phyloP scores from a whole-genome alignment of 2,113 vertebrate species.

The Xerus inauris region DNA sequence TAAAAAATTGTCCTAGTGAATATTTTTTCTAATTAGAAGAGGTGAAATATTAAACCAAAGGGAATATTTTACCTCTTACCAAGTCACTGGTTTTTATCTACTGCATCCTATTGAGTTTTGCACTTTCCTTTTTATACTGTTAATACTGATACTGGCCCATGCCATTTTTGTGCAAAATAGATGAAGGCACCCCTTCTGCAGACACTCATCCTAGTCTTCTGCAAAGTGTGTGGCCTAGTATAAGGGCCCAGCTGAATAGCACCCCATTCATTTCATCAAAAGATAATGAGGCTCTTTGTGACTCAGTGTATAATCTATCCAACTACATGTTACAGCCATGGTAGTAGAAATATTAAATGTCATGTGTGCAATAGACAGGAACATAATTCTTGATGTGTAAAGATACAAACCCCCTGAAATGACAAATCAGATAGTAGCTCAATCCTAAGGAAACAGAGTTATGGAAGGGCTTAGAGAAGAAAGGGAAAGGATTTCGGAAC shows the following conservation, averaged over 20 bases:
- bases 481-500: constrained; percentile 18
- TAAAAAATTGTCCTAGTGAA: constrained; percentile 69
- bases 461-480: constrained; percentile 32
- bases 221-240: background rate
- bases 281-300: background rate
- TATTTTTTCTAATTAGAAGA: constrained; percentile 78
- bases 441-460: background rate
- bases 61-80: constrained; percentile 67
- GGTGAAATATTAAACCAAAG: constrained; percentile 81
- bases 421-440: constrained; percentile 21
- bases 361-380: background rate
- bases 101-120: background rate
- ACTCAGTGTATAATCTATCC: rapidly evolving
- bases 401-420: background rate
- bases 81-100: constrained; percentile 39
- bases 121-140: background rate
- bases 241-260: too few relatives aligned
- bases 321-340: background rate
- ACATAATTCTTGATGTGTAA: background rate
- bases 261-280: background rate
- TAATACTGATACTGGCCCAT: background rate
- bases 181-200: background rate
- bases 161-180: background rate
- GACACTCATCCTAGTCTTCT: too few relatives aligned
- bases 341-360: background rate